Evolutionary conservation across 2,888 invertebrate species (phyloP).

Genomic region (Anticlea derivata): DNA sequence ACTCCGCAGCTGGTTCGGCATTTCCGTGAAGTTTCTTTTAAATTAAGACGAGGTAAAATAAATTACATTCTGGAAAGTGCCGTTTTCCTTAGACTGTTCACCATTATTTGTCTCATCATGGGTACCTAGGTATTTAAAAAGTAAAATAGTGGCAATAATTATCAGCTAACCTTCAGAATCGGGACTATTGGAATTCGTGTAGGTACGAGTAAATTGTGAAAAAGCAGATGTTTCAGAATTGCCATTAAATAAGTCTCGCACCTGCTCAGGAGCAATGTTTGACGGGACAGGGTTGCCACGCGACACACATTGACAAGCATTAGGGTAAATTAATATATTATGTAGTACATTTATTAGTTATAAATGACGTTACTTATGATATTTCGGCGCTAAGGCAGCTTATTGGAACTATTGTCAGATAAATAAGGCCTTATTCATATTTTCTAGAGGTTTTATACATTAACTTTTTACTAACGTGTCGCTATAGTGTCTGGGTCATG

Average conservation of each 20-base stretch:
- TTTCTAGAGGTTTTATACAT: too few species aligned
- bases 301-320: conserved; percentile 35
- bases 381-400: too few species aligned
- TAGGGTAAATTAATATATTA: conserved; percentile 34
- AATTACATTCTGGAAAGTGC: conserved; percentile 1
- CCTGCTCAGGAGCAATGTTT: conserved; percentile 63
- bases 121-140: conserved; percentile 25
- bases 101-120: background rate
- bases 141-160: conserved; percentile 16
- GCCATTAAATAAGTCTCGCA: conserved; percentile 65
- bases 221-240: conserved; percentile 77
- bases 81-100: background rate
- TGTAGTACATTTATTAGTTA: conserved; percentile 3
- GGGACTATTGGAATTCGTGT: conserved; percentile 68
- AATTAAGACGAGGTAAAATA: conserved; percentile 7
- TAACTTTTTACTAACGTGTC: too few species aligned
- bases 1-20: conserved; percentile 28
- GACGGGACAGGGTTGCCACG: conserved; percentile 47
- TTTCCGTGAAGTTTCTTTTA: conserved; percentile 5
- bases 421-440: too few species aligned
- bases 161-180: conserved; percentile 44
- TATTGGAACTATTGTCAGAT: too few species aligned
- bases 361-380: conserved; percentile 3
- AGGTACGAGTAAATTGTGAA: conserved; percentile 65
- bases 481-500: too few species aligned